Evolutionary conservation across 1,140 invertebrate genomes (phyloP).

Genomic region (Conus ventricosus): DNA sequence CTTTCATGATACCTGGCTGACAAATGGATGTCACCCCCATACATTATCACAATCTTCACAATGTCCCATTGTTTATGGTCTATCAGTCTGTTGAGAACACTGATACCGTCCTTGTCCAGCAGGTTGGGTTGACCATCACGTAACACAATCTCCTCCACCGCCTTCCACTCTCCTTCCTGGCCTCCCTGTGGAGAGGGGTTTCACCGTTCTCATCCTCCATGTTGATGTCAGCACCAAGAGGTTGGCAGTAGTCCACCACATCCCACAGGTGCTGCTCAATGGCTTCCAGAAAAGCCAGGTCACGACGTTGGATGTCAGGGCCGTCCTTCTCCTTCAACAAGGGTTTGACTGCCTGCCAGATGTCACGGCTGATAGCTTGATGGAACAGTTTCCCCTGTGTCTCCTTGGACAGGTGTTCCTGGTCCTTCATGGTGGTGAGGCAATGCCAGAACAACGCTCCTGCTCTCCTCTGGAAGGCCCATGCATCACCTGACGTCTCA

Average conservation of each 20-base stretch:
- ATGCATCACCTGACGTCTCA: neutral
- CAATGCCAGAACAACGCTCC: neutral
- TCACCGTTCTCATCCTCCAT: neutral
- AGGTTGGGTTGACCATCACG: neutral
- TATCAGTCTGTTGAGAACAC: neutral
- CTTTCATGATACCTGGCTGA: neutral
- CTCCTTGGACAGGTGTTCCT: neutral
- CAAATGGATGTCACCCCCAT: neutral
- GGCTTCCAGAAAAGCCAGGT: neutral
- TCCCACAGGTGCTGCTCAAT: neutral
- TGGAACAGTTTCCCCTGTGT: neutral
- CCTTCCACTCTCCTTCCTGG: constrained; percentile 4
- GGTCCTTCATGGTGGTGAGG: neutral
- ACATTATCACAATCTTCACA: constrained; percentile 3
- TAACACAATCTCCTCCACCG: neutral
- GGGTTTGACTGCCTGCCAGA: constrained; percentile 5
- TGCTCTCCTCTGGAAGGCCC: neutral
- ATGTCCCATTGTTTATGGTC: neutral
- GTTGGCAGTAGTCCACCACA: neutral
- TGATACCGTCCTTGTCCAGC: neutral
- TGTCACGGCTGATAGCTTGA: neutral
- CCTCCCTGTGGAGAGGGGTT: constrained; percentile 1
- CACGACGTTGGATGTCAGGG: neutral
- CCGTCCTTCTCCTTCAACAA: neutral
- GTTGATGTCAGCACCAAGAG: constrained; percentile 5